Conservation (phyloP, 2,113 vertebrate species). For the Barbus barbus region DNA sequence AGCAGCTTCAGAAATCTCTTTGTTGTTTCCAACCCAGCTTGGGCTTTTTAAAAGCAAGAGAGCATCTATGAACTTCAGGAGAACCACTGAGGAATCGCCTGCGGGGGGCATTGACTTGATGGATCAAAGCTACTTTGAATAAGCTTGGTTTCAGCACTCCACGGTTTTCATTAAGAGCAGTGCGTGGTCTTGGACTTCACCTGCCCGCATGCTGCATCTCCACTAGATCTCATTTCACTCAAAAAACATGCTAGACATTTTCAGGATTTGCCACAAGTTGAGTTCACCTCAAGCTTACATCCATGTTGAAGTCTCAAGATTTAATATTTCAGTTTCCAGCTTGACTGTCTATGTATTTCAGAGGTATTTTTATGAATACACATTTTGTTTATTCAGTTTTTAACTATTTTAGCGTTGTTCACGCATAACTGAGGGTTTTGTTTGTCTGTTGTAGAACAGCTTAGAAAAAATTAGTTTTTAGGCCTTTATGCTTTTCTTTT, state of each 20-base stretch:
- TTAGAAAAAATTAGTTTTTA: too few relatives aligned
- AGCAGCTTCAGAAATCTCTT: constrained; percentile 18
- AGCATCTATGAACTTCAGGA: constrained; percentile 32
- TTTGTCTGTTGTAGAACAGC: too few relatives aligned
- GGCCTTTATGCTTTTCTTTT: not conserved
- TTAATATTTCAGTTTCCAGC: not conserved
- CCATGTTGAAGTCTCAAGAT: not conserved
- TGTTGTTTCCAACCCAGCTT: constrained; percentile 41
- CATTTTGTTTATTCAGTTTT: too few relatives aligned
- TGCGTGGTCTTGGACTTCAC: not conserved
- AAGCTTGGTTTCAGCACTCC: not conserved
- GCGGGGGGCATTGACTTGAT: not conserved
- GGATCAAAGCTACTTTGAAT: constrained; percentile 37
- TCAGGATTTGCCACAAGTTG: too few relatives aligned
- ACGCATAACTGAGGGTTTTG: too few relatives aligned
- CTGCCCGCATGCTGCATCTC: not conserved
- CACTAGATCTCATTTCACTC: too few relatives aligned
- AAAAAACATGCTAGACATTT: too few relatives aligned
- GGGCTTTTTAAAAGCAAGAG: not conserved
- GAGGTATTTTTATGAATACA: not conserved
- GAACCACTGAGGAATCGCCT: not conserved
- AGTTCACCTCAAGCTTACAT: not conserved
- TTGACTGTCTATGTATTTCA: not conserved
- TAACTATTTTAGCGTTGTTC: too few relatives aligned
- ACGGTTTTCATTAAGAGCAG: not conserved